Percentiles rank a stretch among this genome's conserved stretches.
phyloP scores from a whole-genome alignment of 2,797 vertebrate species.

The Cryptoblepharus egeriae region DNA sequence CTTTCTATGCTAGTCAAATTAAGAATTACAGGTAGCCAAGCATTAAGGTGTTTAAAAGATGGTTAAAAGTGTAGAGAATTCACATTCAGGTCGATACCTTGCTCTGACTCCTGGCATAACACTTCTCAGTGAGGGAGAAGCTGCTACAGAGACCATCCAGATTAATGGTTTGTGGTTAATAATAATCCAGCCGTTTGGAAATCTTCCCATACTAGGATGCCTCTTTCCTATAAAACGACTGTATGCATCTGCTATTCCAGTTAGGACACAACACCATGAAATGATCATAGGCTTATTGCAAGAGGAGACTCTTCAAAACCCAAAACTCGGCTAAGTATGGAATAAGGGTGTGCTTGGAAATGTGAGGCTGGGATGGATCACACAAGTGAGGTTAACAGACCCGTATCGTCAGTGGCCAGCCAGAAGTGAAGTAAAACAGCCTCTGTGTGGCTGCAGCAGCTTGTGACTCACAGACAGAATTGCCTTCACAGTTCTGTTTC shows the following conservation, averaged over 20 bases:
- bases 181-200: constrained; percentile 40
- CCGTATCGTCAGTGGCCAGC: constrained; percentile 70
- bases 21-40: constrained; percentile 5
- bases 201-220: constrained; percentile 24
- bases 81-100: constrained; percentile 1
- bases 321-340: constrained; percentile 64
- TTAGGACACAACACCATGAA: constrained; percentile 44
- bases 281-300: constrained; percentile 51
- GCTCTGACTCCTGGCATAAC: not conserved
- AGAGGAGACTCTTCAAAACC: constrained; percentile 56
- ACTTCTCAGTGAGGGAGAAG: constrained; percentile 5
- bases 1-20: not conserved
- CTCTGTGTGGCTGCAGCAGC: constrained; percentile 59
- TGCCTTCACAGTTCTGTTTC: constrained; percentile 67
- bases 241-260: constrained; percentile 41
- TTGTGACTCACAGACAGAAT: constrained; percentile 65
- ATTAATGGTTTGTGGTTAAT: constrained; percentile 28
- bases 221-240: constrained; percentile 29
- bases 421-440: constrained; percentile 69
- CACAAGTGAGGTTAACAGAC: constrained; percentile 62
- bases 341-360: constrained; percentile 75
- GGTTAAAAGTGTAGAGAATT: not conserved
- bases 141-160: not conserved
- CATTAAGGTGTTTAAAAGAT: not conserved
- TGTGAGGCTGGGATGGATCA: constrained; percentile 78